Percentiles rank a stretch among this genome's conserved stretches.
Evolutionary conservation across 2,113 vertebrate species (phyloP).

Genomic region (Alaudala cheleensis): DNA sequence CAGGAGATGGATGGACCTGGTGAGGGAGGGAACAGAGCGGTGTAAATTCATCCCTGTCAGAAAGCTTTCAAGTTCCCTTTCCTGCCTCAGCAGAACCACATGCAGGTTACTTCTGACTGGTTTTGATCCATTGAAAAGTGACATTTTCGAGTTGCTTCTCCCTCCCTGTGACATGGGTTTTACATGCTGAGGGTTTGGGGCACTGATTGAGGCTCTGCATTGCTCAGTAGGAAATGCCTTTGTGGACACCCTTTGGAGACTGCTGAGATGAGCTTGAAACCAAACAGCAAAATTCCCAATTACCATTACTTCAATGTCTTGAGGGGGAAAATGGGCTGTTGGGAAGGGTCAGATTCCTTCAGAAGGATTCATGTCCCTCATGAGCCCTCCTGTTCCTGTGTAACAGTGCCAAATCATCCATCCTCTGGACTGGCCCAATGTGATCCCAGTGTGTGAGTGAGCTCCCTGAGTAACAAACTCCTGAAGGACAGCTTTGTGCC

Average conservation of each 20-base stretch:
- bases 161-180: background rate
- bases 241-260: background rate
- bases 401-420: background rate
- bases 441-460: background rate
- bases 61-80: background rate
- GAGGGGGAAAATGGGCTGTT: background rate
- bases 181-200: background rate
- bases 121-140: background rate
- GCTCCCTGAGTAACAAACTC: background rate
- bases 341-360: background rate
- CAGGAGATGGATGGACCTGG: too few relatives aligned
- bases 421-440: background rate
- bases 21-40: background rate
- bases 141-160: background rate
- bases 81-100: background rate
- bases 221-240: background rate
- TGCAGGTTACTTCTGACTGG: background rate
- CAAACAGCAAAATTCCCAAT: background rate
- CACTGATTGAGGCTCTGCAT: background rate
- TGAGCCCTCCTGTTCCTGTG: background rate
- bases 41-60: rapidly evolving
- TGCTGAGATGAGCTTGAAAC: background rate
- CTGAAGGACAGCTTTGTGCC: background rate
- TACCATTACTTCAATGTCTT: background rate
- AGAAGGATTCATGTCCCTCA: background rate